phyloP scores from a whole-genome alignment of 1,140 invertebrate species.

The Oncopodura yosiiana region DNA sequence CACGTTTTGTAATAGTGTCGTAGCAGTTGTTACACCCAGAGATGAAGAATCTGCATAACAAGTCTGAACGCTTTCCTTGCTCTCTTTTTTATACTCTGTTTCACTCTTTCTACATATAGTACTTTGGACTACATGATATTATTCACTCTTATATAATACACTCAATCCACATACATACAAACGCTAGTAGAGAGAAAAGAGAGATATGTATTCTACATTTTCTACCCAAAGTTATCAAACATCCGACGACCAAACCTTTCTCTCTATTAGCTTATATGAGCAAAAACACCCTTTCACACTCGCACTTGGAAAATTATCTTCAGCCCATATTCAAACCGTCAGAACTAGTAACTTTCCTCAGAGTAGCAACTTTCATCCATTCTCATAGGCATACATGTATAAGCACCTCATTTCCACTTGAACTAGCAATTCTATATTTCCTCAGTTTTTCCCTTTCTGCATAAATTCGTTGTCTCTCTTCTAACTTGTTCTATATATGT shows the following conservation, averaged over 20 bases:
- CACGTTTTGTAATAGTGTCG: too few species aligned
- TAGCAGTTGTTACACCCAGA: neutral
- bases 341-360: constrained; percentile 18
- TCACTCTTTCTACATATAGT: too few species aligned
- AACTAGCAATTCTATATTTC: constrained; percentile 21
- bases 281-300: constrained; percentile 9
- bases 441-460: constrained; percentile 2
- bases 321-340: constrained; percentile 16
- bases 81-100: constrained; percentile 6
- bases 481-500: too few species aligned
- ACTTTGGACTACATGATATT: too few species aligned
- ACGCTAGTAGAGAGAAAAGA: neutral
- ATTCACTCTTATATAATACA: too few species aligned
- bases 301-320: constrained; percentile 20
- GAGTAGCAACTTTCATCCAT: neutral
- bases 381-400: neutral
- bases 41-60: constrained; percentile 26
- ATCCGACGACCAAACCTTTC: too few species aligned
- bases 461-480: neutral
- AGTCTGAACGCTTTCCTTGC: constrained; percentile 4
- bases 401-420: constrained; percentile 24
- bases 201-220: constrained; percentile 5
- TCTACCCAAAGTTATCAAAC: too few species aligned
- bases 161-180: neutral
- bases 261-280: too few species aligned